Percentiles rank a stretch among this genome's conserved stretches.
Evolutionary conservation across 23 tunicate species (phyloP).

Genomic region (Botrylloides violaceus): DNA sequence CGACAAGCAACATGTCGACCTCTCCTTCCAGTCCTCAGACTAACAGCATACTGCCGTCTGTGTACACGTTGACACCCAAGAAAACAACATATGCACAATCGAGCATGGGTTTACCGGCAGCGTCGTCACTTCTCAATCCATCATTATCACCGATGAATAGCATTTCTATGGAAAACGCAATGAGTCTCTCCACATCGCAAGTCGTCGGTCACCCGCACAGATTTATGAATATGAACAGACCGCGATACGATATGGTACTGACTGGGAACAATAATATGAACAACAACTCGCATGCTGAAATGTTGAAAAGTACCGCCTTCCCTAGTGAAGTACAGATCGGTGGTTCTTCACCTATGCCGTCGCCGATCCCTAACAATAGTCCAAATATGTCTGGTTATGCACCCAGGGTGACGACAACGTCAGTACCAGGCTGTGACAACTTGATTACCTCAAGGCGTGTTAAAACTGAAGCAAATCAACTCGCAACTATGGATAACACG

Average conservation of each 20-base stretch:
- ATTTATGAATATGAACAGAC: not conserved
- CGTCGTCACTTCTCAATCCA: conserved; percentile 13
- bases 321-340: not conserved
- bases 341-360: too few species aligned
- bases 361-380: too few species aligned
- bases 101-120: not conserved
- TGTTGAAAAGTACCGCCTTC: not conserved
- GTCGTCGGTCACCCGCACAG: not conserved
- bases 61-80: conserved; percentile 20
- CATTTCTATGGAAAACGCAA: not conserved
- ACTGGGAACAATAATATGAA: conserved; percentile 15
- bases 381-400: too few species aligned
- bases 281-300: not conserved
- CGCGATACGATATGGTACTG: conserved; percentile 11
- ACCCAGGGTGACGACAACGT: not conserved
- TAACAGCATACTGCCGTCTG: conserved; percentile 20
- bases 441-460: not conserved
- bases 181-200: not conserved
- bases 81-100: not conserved
- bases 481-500: not conserved
- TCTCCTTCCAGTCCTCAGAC: conserved; percentile 16
- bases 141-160: not conserved
- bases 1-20: not conserved
- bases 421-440: not conserved
- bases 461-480: not conserved